Percentiles rank a stretch among this genome's conserved stretches.
phyloP scores from a whole-genome alignment of 2,888 invertebrate species.

The Hypena proboscidalis region DNA sequence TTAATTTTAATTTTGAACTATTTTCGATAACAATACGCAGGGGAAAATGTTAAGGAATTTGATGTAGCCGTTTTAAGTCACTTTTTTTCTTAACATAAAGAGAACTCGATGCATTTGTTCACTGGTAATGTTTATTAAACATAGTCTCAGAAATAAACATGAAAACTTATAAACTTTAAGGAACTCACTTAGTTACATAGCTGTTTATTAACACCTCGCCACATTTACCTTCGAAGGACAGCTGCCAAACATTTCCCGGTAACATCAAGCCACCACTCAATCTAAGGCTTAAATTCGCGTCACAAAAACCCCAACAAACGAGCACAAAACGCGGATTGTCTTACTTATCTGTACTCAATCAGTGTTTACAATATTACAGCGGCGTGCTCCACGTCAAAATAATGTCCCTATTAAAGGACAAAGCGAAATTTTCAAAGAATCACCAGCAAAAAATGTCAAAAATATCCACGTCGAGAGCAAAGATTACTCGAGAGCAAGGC shows the following conservation, averaged over 20 bases:
- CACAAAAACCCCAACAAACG: constrained; percentile 59
- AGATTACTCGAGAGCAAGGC: constrained; percentile 81
- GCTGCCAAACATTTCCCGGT: constrained; percentile 44
- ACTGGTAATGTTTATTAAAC: too few species aligned
- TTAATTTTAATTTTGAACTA: not conserved
- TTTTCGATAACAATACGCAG: not conserved
- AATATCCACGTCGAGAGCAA: constrained; percentile 69
- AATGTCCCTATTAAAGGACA: constrained; percentile 84
- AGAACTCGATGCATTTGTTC: too few species aligned
- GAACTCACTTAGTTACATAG: constrained; percentile 8
- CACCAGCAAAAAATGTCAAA: constrained; percentile 79
- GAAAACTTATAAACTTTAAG: not conserved
- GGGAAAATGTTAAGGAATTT: too few species aligned
- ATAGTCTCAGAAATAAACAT: too few species aligned
- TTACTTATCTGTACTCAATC: constrained; percentile 82
- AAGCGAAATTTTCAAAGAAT: constrained; percentile 79
- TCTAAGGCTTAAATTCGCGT: constrained; percentile 50
- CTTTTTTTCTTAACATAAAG: too few species aligned
- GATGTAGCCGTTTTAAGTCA: too few species aligned
- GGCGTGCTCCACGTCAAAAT: constrained; percentile 82
- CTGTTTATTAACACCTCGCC: constrained; percentile 10
- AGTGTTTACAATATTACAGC: constrained; percentile 81
- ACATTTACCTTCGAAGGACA: constrained; percentile 25
- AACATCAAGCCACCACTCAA: constrained; percentile 37
- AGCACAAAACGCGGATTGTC: constrained; percentile 70